Percentiles rank a stretch among this genome's conserved stretches.
phyloP scores from a whole-genome alignment of 2,797 vertebrate genomes.

The Neoniphon sammara region DNA sequence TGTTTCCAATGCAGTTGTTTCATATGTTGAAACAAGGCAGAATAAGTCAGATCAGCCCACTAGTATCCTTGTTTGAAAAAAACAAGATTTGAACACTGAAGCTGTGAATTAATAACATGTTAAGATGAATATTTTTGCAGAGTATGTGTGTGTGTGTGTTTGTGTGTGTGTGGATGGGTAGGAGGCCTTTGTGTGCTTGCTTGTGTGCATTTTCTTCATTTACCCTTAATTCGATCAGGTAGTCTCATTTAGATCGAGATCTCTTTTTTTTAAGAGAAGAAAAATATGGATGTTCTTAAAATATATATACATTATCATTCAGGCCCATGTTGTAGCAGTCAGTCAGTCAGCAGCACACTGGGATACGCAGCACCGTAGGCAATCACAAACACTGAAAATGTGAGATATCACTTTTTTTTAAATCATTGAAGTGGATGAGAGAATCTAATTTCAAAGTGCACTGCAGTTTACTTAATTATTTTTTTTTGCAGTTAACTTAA shows the following conservation, averaged over 20 bases:
- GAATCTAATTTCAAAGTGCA: background rate
- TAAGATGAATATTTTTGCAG: no score
- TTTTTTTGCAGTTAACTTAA: no score
- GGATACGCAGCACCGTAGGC: background rate
- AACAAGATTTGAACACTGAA: no score
- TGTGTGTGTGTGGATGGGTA: background rate
- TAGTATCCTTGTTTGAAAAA: no score
- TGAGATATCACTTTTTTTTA: background rate
- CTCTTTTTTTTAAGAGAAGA: background rate
- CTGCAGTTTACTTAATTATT: no score
- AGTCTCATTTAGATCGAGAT: background rate
- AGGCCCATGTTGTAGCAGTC: background rate
- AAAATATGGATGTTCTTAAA: background rate
- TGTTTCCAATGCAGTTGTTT: no score
- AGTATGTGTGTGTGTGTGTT: conserved; percentile 10
- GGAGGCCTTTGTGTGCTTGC: background rate
- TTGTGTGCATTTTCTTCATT: background rate
- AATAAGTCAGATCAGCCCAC: background rate
- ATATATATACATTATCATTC: background rate
- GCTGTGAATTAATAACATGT: no score
- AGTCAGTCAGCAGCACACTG: no score
- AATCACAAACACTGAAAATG: background rate
- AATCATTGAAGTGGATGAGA: background rate
- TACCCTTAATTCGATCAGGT: background rate
- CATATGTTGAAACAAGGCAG: no score